Evolutionary conservation across 1,140 invertebrate species (phyloP).

Genomic region (Apis florea): DNA sequence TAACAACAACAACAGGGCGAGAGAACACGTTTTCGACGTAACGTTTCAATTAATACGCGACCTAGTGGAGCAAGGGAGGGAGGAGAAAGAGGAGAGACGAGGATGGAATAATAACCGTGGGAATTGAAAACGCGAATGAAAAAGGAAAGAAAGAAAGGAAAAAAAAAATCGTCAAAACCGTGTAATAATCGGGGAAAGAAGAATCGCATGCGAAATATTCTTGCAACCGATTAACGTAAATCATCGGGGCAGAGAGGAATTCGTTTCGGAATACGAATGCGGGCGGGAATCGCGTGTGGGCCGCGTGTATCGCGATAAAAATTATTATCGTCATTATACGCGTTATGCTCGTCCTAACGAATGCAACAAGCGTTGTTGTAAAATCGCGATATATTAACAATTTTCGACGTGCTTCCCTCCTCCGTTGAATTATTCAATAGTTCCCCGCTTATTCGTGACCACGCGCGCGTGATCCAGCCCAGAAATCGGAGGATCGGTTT

Average conservation of each 20-base stretch:
- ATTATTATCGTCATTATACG: constrained; percentile 1
- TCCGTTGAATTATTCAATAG: neutral
- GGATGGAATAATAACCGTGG: constrained; percentile 11
- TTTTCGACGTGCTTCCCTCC: neutral
- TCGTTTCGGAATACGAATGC: neutral
- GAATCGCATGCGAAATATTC: neutral
- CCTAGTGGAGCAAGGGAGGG: too few relatives aligned
- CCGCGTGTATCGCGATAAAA: neutral
- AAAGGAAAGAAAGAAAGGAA: neutral
- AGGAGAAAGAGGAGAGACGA: neutral
- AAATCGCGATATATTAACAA: neutral
- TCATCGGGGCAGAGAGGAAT: neutral
- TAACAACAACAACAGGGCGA: neutral
- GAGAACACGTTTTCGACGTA: neutral
- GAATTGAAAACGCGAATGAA: neutral
- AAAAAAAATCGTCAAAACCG: constrained; percentile 8
- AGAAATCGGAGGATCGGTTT: neutral
- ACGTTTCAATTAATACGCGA: constrained; percentile 12
- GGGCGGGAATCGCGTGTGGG: neutral
- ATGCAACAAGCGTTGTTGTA: neutral
- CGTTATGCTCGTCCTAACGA: too few relatives aligned
- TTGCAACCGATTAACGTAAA: neutral
- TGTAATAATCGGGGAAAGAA: constrained; percentile 1
- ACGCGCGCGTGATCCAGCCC: neutral
- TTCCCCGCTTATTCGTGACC: neutral